Evolutionary conservation across 2,113 vertebrate genomes (phyloP), one percentile per base, ranked within the genome.

Genomic region (Gnathonemus longibarbis): DNA sequence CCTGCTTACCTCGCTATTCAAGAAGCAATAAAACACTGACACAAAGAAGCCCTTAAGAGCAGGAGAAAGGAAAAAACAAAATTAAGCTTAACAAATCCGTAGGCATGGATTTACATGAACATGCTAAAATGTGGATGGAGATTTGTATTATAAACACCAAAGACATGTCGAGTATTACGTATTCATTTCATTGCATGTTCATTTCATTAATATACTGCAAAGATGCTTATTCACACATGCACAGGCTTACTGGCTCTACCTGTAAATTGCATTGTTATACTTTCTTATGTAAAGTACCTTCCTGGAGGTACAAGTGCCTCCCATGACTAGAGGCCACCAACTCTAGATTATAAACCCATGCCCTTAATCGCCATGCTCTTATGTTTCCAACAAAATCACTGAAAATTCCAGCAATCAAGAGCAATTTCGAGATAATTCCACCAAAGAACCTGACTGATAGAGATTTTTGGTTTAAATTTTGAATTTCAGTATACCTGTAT

Each of bases 21-120:
- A 92, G 93, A 97, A 97, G 91, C 97, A 97, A 93, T 97, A 97
- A 93, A 97, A 97, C 84, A 97, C 96, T 0, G 96, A 97, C 66
- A 97, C 96, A 0, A 97, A 97, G 95, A 97, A 97, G 35, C 97
- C 97, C 97, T 97, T 84, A 84, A 92, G 24, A 10, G 46, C 89
- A 92, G 91, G 85, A 35, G 21, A 35, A 89, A 91, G 83, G 80
- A 95, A 56, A 90, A 21, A 88, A 66, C 9, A 45, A 31, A 24
- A 49, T 84, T 42, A 70, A 70, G n/a, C 62, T 70, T 70, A 31
- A 70, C 62, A 31, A 70, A 70, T 70, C 9, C 3, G 2, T 70
- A 70, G 10, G 62, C 62, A 70, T 70, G 10, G 9, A 70, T 70
- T 31, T 70, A 27, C 62, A 70, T 27, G 10, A 31, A 52, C 49